Base-by-base conservation (phyloP, 1,140 invertebrate species). In the Oscheius sp. region DNA sequence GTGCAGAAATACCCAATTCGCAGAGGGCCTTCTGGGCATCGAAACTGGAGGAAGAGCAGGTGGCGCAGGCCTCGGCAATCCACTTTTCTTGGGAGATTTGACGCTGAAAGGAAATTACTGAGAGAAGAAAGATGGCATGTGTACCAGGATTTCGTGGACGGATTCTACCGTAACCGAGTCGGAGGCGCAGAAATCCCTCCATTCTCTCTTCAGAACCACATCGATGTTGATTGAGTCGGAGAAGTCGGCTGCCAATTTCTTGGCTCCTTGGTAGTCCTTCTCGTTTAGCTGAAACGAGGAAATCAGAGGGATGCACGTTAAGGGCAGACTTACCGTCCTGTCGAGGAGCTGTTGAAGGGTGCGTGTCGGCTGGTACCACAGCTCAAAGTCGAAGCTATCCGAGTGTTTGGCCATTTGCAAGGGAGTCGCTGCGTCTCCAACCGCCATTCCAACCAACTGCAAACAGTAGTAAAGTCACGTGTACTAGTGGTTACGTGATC, bases 391-490 rank as follows among this genome's bases (percentile, higher is more conserved):
- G 26, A 59, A 68, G n/a, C 55, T 68, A 0, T 49, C 67, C 3
- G 55, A 36, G 61, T 68, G 67, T 2, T 49, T 68, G 0, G 35
- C 55, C 52, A 68, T 59, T 34, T 68, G 67, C 10, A 68, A 32
- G n/a, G 52, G 67, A 2, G 32, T 38, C 2, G 67, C 36, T 0
- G 67, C 29, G 3, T 68, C 67, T 13, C 67, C 67, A 31, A 68
- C 55, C 13, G 67, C 67, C 67, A 68, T 68, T 61, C 67, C 67
- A 28, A 68, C 10, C 3, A 68, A 55, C n/a, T 67, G 38, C 10
- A 36, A n/a, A n/a, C n/a, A n/a, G n/a, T n/a, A n/a, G n/a, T n/a
- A n/a, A n/a, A n/a, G n/a, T n/a, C n/a, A n/a, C n/a, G n/a, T n/a
- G n/a, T n/a, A n/a, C n/a, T n/a, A n/a, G n/a, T n/a, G n/a, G n/a